Conservation (phyloP, 2,113 vertebrate genomes). For the Rhadina sibilatrix region DNA sequence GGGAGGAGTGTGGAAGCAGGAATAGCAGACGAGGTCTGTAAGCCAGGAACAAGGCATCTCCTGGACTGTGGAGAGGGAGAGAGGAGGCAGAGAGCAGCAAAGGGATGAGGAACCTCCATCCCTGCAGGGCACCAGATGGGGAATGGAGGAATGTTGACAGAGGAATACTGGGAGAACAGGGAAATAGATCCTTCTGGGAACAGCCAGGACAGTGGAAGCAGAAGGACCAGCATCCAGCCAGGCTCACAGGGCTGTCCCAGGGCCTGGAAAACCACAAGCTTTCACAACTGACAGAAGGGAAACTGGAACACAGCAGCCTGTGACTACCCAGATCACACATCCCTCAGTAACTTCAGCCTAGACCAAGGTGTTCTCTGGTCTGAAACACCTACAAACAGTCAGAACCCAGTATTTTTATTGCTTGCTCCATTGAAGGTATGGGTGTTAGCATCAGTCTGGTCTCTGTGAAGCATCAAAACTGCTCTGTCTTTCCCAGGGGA, state of each 20-base stretch:
- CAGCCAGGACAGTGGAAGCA: neutral
- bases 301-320: neutral
- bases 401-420: neutral
- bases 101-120: neutral
- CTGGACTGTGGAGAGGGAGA: neutral
- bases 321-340: neutral
- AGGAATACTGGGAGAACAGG: neutral
- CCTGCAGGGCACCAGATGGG: neutral
- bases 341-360: accelerated
- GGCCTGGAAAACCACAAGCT: neutral
- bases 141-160: neutral
- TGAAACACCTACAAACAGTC: neutral
- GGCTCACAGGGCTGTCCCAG: neutral
- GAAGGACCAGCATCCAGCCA: neutral
- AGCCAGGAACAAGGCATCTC: neutral
- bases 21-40: neutral
- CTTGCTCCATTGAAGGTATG: neutral
- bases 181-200: neutral
- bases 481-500: neutral
- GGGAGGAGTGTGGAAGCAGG: neutral
- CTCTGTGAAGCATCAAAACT: neutral
- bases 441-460: neutral
- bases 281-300: neutral
- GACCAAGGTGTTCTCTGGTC: neutral
- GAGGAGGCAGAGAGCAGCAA: neutral